These are phyloP conservation scores for Patella depressa DNA, from an alignment of 2,888 invertebrate species.

Conservation along the genomic window DNA sequence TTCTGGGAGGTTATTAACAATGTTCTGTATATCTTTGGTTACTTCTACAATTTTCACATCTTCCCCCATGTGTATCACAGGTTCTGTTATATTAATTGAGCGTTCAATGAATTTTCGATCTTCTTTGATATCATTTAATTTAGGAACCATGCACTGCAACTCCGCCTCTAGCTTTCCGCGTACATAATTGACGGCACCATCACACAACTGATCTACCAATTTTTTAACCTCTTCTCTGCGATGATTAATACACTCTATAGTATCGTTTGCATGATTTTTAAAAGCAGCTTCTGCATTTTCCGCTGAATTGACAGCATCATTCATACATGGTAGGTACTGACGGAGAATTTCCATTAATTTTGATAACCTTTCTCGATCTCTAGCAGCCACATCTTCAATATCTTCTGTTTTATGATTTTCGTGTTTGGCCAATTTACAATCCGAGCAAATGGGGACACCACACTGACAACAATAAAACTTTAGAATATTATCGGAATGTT, in stretches of 20 bases:
- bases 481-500: constrained; percentile 16
- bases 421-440: constrained; percentile 20
- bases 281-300: constrained; percentile 15
- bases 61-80: constrained; percentile 11
- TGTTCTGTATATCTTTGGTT: constrained; percentile 17
- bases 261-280: constrained; percentile 11
- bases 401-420: constrained; percentile 21
- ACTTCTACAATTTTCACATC: constrained; percentile 20
- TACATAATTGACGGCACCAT: constrained; percentile 14
- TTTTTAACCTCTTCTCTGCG: constrained; percentile 13
- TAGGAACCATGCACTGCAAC: constrained; percentile 7
- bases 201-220: constrained; percentile 14
- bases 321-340: neutral
- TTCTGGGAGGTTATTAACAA: constrained; percentile 3
- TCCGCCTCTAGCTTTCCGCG: constrained; percentile 16
- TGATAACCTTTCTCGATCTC: constrained; percentile 13
- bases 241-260: neutral
- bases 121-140: constrained; percentile 20
- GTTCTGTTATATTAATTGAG: constrained; percentile 17
- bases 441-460: constrained; percentile 14
- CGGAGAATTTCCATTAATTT: constrained; percentile 10
- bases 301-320: constrained; percentile 12
- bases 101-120: constrained; percentile 16
- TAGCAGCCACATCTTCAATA: constrained; percentile 16
- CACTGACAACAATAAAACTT: constrained; percentile 22